Conservation (phyloP, 1,140 invertebrate species). For the Amyelois transitella region DNA sequence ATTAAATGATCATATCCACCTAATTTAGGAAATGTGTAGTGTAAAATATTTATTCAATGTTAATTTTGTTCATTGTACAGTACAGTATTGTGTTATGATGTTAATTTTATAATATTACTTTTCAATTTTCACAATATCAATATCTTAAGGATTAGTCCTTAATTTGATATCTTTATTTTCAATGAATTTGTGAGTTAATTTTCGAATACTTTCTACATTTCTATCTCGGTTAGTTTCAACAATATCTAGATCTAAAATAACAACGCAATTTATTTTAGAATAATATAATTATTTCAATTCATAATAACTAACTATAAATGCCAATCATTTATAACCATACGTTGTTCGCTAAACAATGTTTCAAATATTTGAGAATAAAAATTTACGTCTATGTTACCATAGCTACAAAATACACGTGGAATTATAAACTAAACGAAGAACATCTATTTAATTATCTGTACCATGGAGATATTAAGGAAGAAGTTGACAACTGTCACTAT, state of each 20-base stretch:
- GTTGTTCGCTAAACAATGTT: slow-evolving; percentile 61
- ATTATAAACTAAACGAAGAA: slow-evolving; percentile 22
- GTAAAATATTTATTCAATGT: too few relatives aligned
- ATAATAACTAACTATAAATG: slow-evolving; percentile 74
- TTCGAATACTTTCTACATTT: too few relatives aligned
- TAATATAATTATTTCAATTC: slow-evolving; percentile 74
- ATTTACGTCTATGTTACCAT: slow-evolving; percentile 40
- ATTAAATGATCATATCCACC: too few relatives aligned
- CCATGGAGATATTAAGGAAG: slow-evolving; percentile 5
- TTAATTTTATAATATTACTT: too few relatives aligned
- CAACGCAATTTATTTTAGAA: slow-evolving; percentile 70
- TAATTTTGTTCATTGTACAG: too few relatives aligned
- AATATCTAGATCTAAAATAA: slow-evolving; percentile 44
- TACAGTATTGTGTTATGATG: too few relatives aligned
- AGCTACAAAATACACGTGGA: slow-evolving; percentile 28
- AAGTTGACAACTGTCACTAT: background rate
- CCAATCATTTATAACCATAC: slow-evolving; percentile 59
- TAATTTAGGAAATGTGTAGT: too few relatives aligned
- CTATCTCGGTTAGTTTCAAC: background rate
- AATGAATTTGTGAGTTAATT: too few relatives aligned
- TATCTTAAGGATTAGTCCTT: too few relatives aligned
- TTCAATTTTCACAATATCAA: too few relatives aligned
- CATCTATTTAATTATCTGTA: slow-evolving; percentile 4
- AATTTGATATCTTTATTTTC: too few relatives aligned
- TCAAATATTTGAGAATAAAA: slow-evolving; percentile 49